These are phyloP conservation scores for Lithobates pipiens DNA, from an alignment of 2,797 vertebrate species.

Conservation along the genomic window DNA sequence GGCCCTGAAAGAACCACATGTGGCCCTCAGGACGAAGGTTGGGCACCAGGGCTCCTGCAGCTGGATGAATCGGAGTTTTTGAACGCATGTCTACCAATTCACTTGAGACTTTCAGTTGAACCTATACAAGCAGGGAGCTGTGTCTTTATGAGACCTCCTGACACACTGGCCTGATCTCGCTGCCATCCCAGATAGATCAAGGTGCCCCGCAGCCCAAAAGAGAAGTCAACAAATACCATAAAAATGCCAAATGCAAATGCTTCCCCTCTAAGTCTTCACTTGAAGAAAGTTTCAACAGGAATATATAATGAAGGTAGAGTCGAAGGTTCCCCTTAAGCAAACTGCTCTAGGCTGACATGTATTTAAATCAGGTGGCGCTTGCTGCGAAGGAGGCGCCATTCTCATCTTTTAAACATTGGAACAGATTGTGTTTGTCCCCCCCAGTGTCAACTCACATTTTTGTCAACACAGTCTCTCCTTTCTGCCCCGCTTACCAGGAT, in stretches of 20 bases:
- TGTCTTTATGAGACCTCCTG: no score
- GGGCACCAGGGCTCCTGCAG: no score
- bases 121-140: no score
- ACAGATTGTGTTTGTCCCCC: conserved; percentile 38
- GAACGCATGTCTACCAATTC: no score
- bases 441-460: conserved; percentile 34
- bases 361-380: conserved; percentile 40
- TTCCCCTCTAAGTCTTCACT: neutral
- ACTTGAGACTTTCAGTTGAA: no score
- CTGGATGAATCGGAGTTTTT: no score
- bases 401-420: conserved; percentile 48
- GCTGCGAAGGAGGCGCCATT: neutral
- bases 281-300: neutral
- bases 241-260: neutral
- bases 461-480: conserved; percentile 14
- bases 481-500: conserved; percentile 46
- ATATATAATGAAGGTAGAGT: conserved; percentile 10
- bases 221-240: neutral
- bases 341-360: conserved; percentile 29
- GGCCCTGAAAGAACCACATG: no score
- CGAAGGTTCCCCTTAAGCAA: neutral
- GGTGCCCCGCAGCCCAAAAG: no score
- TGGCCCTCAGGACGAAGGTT: no score
- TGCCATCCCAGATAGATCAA: no score
- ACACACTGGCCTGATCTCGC: no score